A percentile compares a stretch with the other conserved stretches of the same genome.
Evolutionary conservation across 2,797 vertebrate species (phyloP).

Genomic region (Thunnus albacares): DNA sequence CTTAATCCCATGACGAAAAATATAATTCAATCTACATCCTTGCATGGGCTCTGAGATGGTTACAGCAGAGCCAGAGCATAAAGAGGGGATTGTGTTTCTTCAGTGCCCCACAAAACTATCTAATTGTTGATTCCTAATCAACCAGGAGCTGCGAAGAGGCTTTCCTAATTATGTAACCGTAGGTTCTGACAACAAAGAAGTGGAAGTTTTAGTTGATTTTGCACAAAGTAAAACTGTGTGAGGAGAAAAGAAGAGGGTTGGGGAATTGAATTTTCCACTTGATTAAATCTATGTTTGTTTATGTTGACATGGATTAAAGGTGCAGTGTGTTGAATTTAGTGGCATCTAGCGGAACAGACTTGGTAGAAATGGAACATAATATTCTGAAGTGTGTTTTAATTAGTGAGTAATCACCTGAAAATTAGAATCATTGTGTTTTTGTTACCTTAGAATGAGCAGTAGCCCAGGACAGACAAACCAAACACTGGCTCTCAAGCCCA

Average conservation of each 20-base stretch:
- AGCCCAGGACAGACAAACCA: no score
- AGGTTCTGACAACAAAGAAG: slow-evolving; percentile 80
- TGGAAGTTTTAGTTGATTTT: slow-evolving; percentile 63
- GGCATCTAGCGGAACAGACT: no score
- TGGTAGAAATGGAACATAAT: no score
- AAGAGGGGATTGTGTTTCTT: slow-evolving; percentile 87
- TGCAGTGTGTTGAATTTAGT: neutral
- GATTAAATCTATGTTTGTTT: neutral
- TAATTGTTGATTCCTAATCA: slow-evolving; percentile 87
- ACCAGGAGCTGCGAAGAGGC: slow-evolving; percentile 76
- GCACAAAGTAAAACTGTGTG: slow-evolving; percentile 41
- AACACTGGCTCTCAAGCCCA: no score
- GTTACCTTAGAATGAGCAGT: no score
- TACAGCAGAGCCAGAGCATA: slow-evolving; percentile 75
- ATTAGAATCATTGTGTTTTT: no score
- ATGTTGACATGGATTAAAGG: neutral
- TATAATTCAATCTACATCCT: slow-evolving; percentile 67
- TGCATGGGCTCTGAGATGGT: slow-evolving; percentile 60
- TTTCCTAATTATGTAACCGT: slow-evolving; percentile 85
- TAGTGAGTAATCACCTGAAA: no score
- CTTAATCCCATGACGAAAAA: slow-evolving; percentile 71
- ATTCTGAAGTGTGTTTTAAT: no score
- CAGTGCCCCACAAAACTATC: slow-evolving; percentile 83
- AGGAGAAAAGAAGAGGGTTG: neutral
- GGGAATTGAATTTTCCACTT: neutral